Percentiles rank a stretch among this genome's conserved stretches.
Evolutionary conservation across 2,888 invertebrate species (phyloP).

Genomic region (Erebia ligea): DNA sequence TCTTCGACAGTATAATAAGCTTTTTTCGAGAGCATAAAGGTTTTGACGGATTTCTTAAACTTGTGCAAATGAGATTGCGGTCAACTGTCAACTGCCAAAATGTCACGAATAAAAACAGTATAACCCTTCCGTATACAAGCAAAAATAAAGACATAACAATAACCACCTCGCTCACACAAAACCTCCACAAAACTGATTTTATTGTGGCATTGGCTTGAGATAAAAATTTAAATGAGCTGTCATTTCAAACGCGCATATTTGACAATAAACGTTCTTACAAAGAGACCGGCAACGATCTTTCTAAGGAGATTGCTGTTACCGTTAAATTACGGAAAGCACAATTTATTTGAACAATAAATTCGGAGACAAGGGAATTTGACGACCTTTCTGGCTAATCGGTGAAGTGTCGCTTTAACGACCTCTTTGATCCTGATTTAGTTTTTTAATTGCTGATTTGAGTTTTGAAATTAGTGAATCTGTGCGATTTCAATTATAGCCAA

Average conservation of each 20-base stretch:
- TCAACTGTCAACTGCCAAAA: not conserved
- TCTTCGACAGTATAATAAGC: too few relatives aligned
- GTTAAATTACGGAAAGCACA: conserved; percentile 21
- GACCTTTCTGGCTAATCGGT: not conserved
- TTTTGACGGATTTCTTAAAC: too few relatives aligned
- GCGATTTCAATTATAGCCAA: too few relatives aligned
- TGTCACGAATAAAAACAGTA: not conserved
- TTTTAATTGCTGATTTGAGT: not conserved
- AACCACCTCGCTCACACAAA: not conserved
- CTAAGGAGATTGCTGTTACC: conserved; percentile 3
- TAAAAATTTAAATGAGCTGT: conserved; percentile 19
- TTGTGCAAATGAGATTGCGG: not conserved
- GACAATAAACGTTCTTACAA: conserved; percentile 17
- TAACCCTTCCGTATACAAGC: not conserved
- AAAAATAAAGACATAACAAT: conserved; percentile 16
- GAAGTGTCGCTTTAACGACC: not conserved
- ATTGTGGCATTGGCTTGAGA: conserved; percentile 21
- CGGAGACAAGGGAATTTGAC: conserved; percentile 7
- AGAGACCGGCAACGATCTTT: not conserved
- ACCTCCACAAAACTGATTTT: conserved; percentile 5
- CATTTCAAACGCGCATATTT: conserved; percentile 15
- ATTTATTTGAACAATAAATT: conserved; percentile 14
- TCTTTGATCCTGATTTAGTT: not conserved
- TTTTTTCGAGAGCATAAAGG: too few relatives aligned
- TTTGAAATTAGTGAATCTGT: not conserved